Evolutionary conservation across 2,113 vertebrate genomes (phyloP).

Genomic region (Scomber japonicus): DNA sequence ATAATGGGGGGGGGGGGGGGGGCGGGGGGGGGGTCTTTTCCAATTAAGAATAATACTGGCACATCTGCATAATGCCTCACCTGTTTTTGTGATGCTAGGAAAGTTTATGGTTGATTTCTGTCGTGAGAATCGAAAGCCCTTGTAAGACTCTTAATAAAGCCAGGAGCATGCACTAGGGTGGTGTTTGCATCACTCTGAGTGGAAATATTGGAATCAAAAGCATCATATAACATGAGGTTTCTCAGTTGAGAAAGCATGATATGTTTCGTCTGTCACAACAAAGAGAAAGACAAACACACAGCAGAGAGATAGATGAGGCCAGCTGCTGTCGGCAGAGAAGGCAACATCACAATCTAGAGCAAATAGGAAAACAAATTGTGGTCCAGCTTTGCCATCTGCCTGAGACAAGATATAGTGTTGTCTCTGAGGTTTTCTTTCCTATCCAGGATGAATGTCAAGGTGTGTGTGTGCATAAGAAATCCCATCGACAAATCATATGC

Average conservation of each 20-base stretch:
- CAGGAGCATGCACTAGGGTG: neutral
- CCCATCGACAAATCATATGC: neutral
- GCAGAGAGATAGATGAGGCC: constrained; percentile 36
- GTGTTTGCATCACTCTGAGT: neutral
- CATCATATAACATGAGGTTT: constrained; percentile 7
- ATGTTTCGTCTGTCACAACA: constrained; percentile 26
- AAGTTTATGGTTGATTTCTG: neutral
- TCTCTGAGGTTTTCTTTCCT: constrained; percentile 7
- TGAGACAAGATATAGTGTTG: constrained; percentile 32
- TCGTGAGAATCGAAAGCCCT: neutral
- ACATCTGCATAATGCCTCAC: neutral
- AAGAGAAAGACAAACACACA: constrained; percentile 46
- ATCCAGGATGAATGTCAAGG: constrained; percentile 9
- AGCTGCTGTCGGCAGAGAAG: constrained; percentile 2
- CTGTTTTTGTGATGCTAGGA: neutral
- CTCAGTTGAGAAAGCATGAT: constrained; percentile 19
- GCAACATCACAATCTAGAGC: constrained; percentile 40
- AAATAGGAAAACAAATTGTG: constrained; percentile 70
- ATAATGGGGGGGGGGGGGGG: too few species aligned
- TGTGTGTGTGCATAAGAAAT: neutral
- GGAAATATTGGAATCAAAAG: neutral
- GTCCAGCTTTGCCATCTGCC: constrained; percentile 20
- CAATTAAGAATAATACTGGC: neutral
- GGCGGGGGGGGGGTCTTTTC: neutral
- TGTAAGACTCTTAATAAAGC: neutral